These are phyloP conservation scores for Oophaga sylvatica DNA, from an alignment of 2,797 vertebrate genomes.

Conservation along the genomic window DNA sequence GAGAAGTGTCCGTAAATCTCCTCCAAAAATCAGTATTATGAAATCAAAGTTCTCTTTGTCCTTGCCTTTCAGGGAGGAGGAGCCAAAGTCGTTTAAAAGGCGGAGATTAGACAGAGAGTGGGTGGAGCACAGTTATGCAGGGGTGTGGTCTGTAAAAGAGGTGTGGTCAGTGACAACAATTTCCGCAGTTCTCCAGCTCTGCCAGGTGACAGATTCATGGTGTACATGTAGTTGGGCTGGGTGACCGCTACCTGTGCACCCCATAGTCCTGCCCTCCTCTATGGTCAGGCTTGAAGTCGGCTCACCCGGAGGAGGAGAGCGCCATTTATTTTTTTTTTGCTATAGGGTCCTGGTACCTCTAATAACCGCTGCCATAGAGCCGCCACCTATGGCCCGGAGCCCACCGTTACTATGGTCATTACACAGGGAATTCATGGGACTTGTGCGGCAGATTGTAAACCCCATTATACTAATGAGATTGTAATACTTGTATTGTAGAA, in stretches of 20 bases:
- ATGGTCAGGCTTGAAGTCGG: background rate
- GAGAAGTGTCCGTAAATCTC: no score
- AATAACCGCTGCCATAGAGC: background rate
- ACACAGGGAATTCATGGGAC: background rate
- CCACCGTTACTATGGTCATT: background rate
- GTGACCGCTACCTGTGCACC: background rate
- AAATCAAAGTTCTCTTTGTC: no score
- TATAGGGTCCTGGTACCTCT: background rate
- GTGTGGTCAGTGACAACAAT: no score
- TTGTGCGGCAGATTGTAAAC: background rate
- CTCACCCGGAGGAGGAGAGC: background rate
- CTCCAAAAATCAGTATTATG: no score
- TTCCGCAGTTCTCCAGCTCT: no score
- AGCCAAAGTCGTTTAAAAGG: no score
- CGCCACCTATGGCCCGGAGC: background rate
- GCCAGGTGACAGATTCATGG: no score
- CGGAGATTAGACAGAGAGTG: no score
- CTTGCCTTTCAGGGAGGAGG: no score
- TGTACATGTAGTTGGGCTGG: no score
- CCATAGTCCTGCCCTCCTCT: background rate
- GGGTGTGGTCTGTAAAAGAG: no score
- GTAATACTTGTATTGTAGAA: constrained; percentile 4
- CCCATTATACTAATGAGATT: constrained; percentile 4
- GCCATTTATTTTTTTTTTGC: background rate
- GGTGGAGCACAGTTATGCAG: no score